Base-by-base conservation (phyloP, 2,113 vertebrate genomes). In the Noturus placidus region DNA sequence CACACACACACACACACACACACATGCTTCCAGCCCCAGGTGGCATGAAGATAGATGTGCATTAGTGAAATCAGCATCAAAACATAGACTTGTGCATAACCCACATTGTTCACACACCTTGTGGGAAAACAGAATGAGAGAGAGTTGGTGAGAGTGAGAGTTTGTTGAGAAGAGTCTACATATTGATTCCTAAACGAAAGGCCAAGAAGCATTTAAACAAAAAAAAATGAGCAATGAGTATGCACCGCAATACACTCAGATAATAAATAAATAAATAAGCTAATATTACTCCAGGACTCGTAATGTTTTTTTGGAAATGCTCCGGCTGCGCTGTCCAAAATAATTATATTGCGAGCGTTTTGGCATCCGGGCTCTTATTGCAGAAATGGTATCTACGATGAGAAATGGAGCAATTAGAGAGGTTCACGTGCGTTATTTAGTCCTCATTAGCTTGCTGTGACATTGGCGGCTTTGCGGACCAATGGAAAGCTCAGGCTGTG, bases 391-490 rank as follows among this genome's bases (percentile, higher is more conserved):
- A 93, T 93, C 94, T 92, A 94, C 95, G 94, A 95, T 95, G 95
- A 95, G 95, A 93, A 95, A 95, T 95, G 94, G 94, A 93, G 95
- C 94, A 96, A 95, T 95, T 96, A 96, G 93, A 93, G 93, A 91
- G 94, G 94, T 95, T 94, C 94, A 94, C 94, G 95, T 95, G 94
- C 95, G 95, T 96, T 96, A 95, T 95, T 96, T 95, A 96, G 94
- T 94, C 94, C 95, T 95, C 95, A 96, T 96, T 96, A 96, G 95
- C 95, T 94, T 92, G 90, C 94, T 92, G 93, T 95, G 95, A 96
- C 95, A 95, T 92, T 92, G 93, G 85, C 92, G 93, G 92, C 94
- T 92, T 92, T 50, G 38, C 89, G 92, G 93, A 95, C 95, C 95
- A 95, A 95, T 95, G 94, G 91, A 92, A 95, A 94, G 93, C 93